phyloP scores from a whole-genome alignment of 2,888 invertebrate species.

The Agrotis segetum region DNA sequence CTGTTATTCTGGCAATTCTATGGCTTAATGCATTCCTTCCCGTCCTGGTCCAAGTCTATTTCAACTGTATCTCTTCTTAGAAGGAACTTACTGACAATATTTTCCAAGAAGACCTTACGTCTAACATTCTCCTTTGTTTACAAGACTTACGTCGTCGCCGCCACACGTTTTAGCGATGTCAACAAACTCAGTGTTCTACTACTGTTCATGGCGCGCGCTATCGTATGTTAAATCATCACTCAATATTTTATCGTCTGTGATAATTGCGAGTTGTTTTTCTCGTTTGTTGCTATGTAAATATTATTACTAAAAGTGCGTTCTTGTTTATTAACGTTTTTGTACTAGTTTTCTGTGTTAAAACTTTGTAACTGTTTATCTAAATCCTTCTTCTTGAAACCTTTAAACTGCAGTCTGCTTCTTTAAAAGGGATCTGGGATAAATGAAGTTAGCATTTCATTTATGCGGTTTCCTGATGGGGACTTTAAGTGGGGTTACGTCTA shows the following conservation, averaged over 20 bases:
- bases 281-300: neutral
- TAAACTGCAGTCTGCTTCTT: neutral
- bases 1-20: no score
- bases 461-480: no score
- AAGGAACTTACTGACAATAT: neutral
- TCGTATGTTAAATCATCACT: slow-evolving; percentile 36
- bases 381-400: neutral
- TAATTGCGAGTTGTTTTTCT: slow-evolving; percentile 32
- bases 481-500: no score
- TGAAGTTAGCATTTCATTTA: no score
- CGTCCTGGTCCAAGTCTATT: no score
- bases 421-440: neutral
- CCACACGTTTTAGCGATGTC: slow-evolving; percentile 32
- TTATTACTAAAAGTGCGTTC: slow-evolving; percentile 2
- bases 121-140: slow-evolving; percentile 23
- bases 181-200: slow-evolving; percentile 41
- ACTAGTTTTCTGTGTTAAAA: neutral
- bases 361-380: no score
- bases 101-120: neutral
- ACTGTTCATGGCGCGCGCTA: slow-evolving; percentile 9
- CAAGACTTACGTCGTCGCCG: neutral
- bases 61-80: neutral
- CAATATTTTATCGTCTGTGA: slow-evolving; percentile 11
- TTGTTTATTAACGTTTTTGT: neutral
- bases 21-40: no score